phyloP scores from a whole-genome alignment of 2,113 vertebrate genomes.

The Chinchilla lanigera region DNA sequence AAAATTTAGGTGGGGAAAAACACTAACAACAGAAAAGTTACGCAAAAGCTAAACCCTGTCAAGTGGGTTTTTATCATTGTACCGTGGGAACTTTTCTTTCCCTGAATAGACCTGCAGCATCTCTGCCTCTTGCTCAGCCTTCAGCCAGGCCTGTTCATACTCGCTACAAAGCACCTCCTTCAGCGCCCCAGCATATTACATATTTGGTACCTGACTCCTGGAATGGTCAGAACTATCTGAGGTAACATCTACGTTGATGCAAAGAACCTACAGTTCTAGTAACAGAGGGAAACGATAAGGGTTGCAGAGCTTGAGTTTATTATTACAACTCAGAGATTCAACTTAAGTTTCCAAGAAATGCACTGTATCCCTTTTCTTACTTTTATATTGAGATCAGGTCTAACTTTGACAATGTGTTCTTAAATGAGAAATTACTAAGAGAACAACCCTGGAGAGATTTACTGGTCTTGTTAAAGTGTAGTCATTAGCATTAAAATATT shows the following conservation, averaged over 20 bases:
- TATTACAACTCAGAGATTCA: background rate
- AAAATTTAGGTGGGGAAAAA: background rate
- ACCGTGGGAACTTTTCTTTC: background rate
- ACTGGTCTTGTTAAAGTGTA: background rate
- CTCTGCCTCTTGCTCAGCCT: background rate
- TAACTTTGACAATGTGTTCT: background rate
- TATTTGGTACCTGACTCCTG: background rate
- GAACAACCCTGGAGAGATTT: background rate
- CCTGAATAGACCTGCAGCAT: background rate
- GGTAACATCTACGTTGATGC: background rate
- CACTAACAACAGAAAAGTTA: constrained; percentile 52
- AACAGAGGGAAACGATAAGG: constrained; percentile 9
- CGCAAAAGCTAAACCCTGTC: background rate
- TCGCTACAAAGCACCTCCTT: background rate
- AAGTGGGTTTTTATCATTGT: background rate
- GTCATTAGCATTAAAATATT: background rate
- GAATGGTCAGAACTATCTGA: background rate
- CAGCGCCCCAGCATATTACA: background rate
- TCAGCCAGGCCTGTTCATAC: background rate
- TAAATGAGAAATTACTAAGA: constrained; percentile 10
- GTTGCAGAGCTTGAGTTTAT: background rate
- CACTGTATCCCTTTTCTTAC: background rate
- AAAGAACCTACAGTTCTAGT: background rate
- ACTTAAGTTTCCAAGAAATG: background rate
- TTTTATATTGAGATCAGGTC: background rate